Base-by-base conservation (phyloP, 2,888 invertebrate genomes). In the Eugnorisma glareosa region DNA sequence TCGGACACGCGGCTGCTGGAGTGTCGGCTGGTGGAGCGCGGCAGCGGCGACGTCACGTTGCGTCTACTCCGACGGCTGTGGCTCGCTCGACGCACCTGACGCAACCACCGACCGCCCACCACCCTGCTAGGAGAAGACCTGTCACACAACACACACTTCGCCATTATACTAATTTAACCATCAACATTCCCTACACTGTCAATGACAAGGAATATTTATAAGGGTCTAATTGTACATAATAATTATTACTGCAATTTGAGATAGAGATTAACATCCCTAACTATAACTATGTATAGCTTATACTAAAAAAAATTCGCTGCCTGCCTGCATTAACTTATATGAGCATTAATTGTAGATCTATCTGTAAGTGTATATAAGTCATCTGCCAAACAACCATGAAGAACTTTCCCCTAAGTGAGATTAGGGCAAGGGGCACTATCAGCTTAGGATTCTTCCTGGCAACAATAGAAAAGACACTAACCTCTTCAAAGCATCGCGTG, bases 51-150 rank as follows among this genome's bases (percentile, higher is more conserved):
- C 87, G 95, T 93, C 91, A 91, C 94, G 94, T 94, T 92, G 87
- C 94, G 94, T 92, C 93, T 93, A 90, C 90, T 94, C 80, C 94
- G 94, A 89, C 94, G 94, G 89, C 93, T 94, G 91, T 94, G 94
- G 92, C 94, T 95, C 82, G 94, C 92, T 92, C 94, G 94, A 96
- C 94, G 95, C 92, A 93, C 95, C 91, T 94, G 93, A 93, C 96
- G 96, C 93, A 96, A 95, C 94, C 95, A 95, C 95, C 96, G 96
- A 94, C 96, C 96, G 96, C 96, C 96, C 95, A 96, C 96, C 96
- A 96, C 97, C 96, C 96, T 96, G 96, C 97, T 95, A 94, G 96
- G 96, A 97, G 96, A 96, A 96, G 96, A 96, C 96, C 97, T 97
- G 94, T 82, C 67, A 80, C 67, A 90, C 82, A 89, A 89, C 76